Evolutionary conservation across 2,113 vertebrate genomes (phyloP).

Genomic region (Montifringilla adamsi): DNA sequence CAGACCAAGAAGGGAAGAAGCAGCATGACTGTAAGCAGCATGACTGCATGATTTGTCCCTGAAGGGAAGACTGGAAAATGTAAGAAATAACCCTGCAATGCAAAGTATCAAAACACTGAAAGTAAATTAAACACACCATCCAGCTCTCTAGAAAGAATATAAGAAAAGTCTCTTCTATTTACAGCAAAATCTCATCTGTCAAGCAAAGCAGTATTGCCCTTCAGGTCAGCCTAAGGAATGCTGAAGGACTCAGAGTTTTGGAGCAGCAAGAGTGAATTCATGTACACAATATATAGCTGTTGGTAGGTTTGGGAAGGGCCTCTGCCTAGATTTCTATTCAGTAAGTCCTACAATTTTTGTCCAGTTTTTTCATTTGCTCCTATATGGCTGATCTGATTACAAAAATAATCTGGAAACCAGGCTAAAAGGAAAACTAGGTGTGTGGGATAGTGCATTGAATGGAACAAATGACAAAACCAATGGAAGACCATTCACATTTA

Average conservation of each 20-base stretch:
- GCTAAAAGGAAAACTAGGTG: background rate
- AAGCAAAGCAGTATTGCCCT: background rate
- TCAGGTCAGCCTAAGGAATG: background rate
- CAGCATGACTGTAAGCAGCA: background rate
- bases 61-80: background rate
- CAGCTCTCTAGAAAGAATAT: background rate
- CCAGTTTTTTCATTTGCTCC: background rate
- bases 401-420: background rate
- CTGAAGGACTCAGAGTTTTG: background rate
- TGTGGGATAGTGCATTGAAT: background rate
- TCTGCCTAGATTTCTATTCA: background rate
- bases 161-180: background rate
- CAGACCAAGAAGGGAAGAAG: background rate
- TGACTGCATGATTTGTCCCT: background rate
- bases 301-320: background rate
- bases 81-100: background rate
- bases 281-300: fast-evolving
- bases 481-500: background rate
- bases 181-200: background rate
- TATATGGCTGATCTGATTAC: background rate
- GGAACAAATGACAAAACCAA: background rate
- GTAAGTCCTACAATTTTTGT: background rate
- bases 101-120: background rate
- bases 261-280: background rate
- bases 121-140: background rate